These are phyloP conservation scores for Syngnathoides biaculeatus DNA, from an alignment of 2,113 vertebrate genomes.

Conservation along the genomic window DNA sequence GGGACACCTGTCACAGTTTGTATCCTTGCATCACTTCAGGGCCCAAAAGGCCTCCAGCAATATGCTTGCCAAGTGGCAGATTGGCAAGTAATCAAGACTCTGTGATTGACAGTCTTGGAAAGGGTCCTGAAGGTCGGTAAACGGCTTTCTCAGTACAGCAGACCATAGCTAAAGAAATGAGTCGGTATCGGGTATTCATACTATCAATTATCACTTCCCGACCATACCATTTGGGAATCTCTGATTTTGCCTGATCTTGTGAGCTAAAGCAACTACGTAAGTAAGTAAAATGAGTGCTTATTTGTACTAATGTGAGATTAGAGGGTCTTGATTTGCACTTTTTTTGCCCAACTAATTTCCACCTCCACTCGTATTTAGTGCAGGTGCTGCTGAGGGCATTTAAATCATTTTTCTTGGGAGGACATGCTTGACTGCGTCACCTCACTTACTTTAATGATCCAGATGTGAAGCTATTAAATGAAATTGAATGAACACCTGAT, in stretches of 20 bases:
- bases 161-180: background rate
- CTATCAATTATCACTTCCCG: background rate
- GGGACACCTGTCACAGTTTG: constrained; percentile 40
- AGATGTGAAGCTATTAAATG: background rate
- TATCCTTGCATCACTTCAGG: constrained; percentile 16
- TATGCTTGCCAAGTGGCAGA: constrained; percentile 30
- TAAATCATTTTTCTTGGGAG: background rate
- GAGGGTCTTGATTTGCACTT: background rate
- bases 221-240: background rate
- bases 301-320: no score
- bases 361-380: background rate
- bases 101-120: background rate
- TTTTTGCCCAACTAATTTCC: background rate
- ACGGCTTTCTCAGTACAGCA: constrained; percentile 35
- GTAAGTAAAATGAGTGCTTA: no score
- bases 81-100: constrained; percentile 42
- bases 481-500: constrained; percentile 1
- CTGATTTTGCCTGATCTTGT: no score
- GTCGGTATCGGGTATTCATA: background rate
- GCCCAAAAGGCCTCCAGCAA: constrained; percentile 33
- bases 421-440: background rate
- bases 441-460: background rate
- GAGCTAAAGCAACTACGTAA: no score
- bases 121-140: constrained; percentile 45
- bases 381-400: background rate